Base-by-base conservation (phyloP, 2,888 invertebrate genomes). In the Eremobia ochroleuca region DNA sequence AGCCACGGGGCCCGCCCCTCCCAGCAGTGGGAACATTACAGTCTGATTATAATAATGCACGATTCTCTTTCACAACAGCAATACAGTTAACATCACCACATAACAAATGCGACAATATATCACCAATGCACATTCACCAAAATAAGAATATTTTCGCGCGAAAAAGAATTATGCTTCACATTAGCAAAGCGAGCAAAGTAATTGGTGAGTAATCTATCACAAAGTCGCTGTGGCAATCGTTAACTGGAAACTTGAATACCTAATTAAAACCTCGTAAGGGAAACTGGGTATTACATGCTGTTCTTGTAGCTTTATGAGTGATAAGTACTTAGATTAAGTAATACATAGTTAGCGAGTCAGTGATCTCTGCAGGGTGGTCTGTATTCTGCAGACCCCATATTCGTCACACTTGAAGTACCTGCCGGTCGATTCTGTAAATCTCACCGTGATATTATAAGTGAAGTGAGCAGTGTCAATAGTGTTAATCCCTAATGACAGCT, bases 191-290 rank as follows among this genome's bases (percentile, higher is more conserved):
- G 73, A 49, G 79, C 31, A 65, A 77, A 83, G 55, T 71, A 73
- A 83, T 73, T 49, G 66, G 31, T 55, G 11, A 25, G 79, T 13
- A 77, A 86, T 83, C 79, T 68, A 83, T 83, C 79, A 86, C 64
- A 71, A 64, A 68, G 28, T 18, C 21, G 40, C 68, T 74, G 37
- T 70, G 62, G 83, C 37, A 79, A 79, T 74, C 68, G 6, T 75
- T 66, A 72, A 83, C 64, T 82, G 62, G 83, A 49, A 85, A 73
- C 65, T n/a, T 43, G 68, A 72, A 69, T 84, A 74, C 66, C 69
- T 79, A 59, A 83, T 83, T 83, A 84, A 79, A 70, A 67, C 18
- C 85, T 87, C 74, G 61, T 87, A 87, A 82, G 40, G 55, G 66
- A 72, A 62, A 72, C 65, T 69, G 46, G 43, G 52, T 62, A 59